Percentiles rank a stretch among this genome's conserved stretches.
Evolutionary conservation across 2,888 invertebrate genomes (phyloP).

Genomic region (Ametastegia equiseti): DNA sequence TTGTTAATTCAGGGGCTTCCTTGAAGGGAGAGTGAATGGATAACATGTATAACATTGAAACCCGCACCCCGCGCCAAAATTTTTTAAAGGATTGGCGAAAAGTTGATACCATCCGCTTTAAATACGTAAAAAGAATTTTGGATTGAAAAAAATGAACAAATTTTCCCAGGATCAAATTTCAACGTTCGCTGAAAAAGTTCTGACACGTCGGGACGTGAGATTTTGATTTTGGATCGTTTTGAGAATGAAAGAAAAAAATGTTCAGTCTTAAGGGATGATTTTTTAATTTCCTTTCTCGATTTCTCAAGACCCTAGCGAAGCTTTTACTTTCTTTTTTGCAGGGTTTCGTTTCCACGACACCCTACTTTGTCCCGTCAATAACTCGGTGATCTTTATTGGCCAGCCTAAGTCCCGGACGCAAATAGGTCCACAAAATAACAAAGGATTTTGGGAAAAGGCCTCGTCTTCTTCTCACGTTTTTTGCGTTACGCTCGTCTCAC

Average conservation of each 20-base stretch:
- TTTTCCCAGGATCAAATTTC: too few species aligned
- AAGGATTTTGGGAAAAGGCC: slow-evolving; percentile 27
- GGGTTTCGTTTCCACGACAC: slow-evolving; percentile 1
- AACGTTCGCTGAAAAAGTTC: too few species aligned
- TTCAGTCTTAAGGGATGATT: background rate
- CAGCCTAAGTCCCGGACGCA: slow-evolving; percentile 35
- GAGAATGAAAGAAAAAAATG: background rate
- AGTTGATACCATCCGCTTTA: too few species aligned
- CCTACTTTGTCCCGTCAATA: slow-evolving; percentile 33
- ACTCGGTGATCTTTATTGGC: slow-evolving; percentile 45
- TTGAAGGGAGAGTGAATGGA: slow-evolving; percentile 22
- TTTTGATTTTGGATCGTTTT: background rate
- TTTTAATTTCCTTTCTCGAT: background rate
- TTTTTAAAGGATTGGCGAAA: background rate
- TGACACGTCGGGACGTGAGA: too few species aligned
- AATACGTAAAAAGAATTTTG: too few species aligned
- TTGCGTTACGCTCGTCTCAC: slow-evolving; percentile 7
- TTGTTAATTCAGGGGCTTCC: background rate
- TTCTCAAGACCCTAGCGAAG: background rate
- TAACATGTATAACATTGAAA: background rate
- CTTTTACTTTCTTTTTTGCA: background rate
- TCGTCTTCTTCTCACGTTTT: slow-evolving; percentile 22
- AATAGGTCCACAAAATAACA: slow-evolving; percentile 41
- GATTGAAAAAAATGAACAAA: too few species aligned
- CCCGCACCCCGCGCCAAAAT: background rate